Evolutionary conservation across 2,888 invertebrate genomes (phyloP).

Genomic region (Chouioia cunea): DNA sequence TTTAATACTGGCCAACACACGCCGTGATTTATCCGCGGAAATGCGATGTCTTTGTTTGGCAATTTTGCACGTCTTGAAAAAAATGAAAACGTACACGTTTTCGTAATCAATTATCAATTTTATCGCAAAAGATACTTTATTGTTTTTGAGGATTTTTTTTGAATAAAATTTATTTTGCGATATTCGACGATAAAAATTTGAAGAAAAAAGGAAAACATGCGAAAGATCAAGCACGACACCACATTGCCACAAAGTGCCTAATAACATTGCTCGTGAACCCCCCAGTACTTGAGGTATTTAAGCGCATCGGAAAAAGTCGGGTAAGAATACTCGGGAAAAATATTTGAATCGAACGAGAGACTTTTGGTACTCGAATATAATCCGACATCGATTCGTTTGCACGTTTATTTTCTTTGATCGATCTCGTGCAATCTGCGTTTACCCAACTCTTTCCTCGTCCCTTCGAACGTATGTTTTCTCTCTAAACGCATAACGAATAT

Average conservation of each 20-base stretch:
- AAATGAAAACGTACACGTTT: too few relatives aligned
- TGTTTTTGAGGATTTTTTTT: too few relatives aligned
- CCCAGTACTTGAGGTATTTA: neutral
- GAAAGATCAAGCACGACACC: too few relatives aligned
- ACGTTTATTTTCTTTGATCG: neutral
- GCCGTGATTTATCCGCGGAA: neutral
- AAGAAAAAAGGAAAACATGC: too few relatives aligned
- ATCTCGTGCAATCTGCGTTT: constrained; percentile 16
- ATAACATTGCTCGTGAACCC: too few relatives aligned
- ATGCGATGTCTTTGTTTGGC: neutral
- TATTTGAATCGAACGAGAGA: constrained; percentile 10
- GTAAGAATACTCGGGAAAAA: constrained; percentile 33
- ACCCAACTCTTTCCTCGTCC: constrained; percentile 40
- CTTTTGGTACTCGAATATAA: neutral
- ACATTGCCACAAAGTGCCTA: too few relatives aligned
- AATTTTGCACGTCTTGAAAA: too few relatives aligned
- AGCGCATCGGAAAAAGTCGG: constrained; percentile 40
- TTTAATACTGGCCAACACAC: neutral
- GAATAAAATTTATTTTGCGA: too few relatives aligned
- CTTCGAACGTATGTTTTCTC: constrained; percentile 12
- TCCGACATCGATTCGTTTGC: constrained; percentile 3
- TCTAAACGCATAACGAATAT: constrained; percentile 39
- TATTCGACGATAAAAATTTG: too few relatives aligned
- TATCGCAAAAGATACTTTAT: too few relatives aligned
- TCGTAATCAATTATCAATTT: too few relatives aligned